Evolutionary conservation across 2,888 invertebrate genomes (phyloP).

Genomic region (Drosophila villosipedis): DNA sequence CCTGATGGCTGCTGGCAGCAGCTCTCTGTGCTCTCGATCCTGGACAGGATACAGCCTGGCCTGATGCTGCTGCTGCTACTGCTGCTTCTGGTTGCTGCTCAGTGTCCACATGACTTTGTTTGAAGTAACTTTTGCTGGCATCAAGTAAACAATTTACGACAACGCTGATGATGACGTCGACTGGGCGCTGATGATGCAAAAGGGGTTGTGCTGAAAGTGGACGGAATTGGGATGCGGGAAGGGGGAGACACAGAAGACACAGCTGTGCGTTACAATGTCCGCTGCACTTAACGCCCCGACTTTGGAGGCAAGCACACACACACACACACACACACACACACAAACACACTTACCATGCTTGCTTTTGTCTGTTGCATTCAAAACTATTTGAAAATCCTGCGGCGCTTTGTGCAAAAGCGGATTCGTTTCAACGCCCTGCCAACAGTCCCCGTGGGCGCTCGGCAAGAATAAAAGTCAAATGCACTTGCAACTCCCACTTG

Average conservation of each 20-base stretch:
- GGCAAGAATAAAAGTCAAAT: constrained; percentile 79
- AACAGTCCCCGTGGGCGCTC: constrained; percentile 50
- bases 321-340: background rate
- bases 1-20: constrained; percentile 21
- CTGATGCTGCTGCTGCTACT: constrained; percentile 15
- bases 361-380: constrained; percentile 62
- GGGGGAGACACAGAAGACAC: constrained; percentile 25
- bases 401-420: constrained; percentile 76
- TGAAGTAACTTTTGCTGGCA: constrained; percentile 77
- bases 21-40: constrained; percentile 4
- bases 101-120: constrained; percentile 78
- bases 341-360: constrained; percentile 45
- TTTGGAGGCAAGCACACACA: background rate
- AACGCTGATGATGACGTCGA: constrained; percentile 77
- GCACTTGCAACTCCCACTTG: constrained; percentile 58
- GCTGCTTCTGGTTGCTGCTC: constrained; percentile 41
- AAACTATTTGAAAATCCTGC: constrained; percentile 75
- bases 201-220: background rate
- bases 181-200: constrained; percentile 52
- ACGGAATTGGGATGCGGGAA: constrained; percentile 1
- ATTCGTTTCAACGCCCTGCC: constrained; percentile 72
- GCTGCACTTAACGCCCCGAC: constrained; percentile 66
- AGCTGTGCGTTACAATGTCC: constrained; percentile 65
- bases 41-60: constrained; percentile 6
- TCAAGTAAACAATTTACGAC: constrained; percentile 81